Conservation (phyloP, 2,113 vertebrate species). For the Zosterops japonicus region DNA sequence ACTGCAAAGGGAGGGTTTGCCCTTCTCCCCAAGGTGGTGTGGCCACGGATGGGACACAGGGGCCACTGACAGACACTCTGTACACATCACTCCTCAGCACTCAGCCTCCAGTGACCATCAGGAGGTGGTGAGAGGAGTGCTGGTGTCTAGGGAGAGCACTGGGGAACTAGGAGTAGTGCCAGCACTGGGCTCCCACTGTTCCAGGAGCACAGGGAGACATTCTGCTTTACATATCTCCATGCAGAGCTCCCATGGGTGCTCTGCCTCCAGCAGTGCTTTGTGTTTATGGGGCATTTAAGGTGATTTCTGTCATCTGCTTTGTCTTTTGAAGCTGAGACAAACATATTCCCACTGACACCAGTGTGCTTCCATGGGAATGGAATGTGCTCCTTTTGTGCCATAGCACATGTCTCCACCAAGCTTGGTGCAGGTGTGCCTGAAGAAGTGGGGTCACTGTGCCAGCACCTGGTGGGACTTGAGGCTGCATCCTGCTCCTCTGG, state of each 20-base stretch:
- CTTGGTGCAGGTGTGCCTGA: neutral
- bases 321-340: neutral
- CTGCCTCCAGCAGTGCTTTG: neutral
- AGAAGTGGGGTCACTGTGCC: neutral
- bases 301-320: neutral
- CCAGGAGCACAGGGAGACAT: neutral
- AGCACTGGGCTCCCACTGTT: neutral
- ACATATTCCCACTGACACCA: neutral
- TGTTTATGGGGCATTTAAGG: neutral
- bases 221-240: fast-evolving
- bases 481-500: neutral
- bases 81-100: neutral
- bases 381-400: neutral
- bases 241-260: neutral
- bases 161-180: fast-evolving
- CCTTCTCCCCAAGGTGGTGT: neutral
- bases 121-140: neutral
- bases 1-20: neutral
- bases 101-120: neutral
- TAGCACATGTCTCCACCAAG: fast-evolving
- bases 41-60: fast-evolving
- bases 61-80: neutral
- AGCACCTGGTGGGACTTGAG: neutral
- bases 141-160: neutral
- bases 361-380: fast-evolving